Evolutionary conservation across 2,888 invertebrate genomes (phyloP).

Genomic region (Andrena dorsata): DNA sequence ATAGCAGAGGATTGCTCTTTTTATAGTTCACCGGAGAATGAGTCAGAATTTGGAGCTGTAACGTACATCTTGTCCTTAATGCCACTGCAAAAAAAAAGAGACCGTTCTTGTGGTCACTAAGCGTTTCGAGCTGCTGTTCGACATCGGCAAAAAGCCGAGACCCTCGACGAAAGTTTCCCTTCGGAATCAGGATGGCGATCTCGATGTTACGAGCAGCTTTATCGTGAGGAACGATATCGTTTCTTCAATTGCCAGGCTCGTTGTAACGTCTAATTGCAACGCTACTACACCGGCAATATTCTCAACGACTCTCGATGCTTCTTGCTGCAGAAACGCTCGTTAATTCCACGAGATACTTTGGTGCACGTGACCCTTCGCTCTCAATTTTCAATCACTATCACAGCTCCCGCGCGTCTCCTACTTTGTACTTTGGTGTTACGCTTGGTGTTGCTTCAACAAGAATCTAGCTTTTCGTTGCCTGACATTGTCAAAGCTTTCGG

Average conservation of each 20-base stretch:
- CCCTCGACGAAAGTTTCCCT: slow-evolving; percentile 43
- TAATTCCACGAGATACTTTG: not conserved
- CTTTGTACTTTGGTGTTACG: too few species aligned
- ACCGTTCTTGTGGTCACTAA: not conserved
- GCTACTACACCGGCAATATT: slow-evolving; percentile 38
- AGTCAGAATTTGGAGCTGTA: not conserved
- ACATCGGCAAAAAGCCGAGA: not conserved
- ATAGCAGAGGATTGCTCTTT: too few species aligned
- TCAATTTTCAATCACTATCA: not conserved
- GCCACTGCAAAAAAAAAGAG: not conserved
- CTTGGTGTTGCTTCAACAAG: too few species aligned
- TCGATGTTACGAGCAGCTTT: slow-evolving; percentile 49
- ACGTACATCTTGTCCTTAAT: slow-evolving; percentile 9
- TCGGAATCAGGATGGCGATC: slow-evolving; percentile 43
- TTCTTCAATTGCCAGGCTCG: slow-evolving; percentile 33
- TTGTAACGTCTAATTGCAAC: slow-evolving; percentile 43
- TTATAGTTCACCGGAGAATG: too few species aligned
- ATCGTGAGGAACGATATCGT: slow-evolving; percentile 49
- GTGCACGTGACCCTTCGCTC: not conserved
- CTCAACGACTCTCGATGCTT: slow-evolving; percentile 28
- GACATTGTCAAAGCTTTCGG: too few species aligned
- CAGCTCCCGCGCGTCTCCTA: too few species aligned
- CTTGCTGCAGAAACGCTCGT: not conserved
- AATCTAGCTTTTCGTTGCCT: too few species aligned
- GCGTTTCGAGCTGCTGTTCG: not conserved